These are phyloP conservation scores for Carassius gibelio DNA, from an alignment of 2,113 vertebrate species.

Conservation along the genomic window DNA sequence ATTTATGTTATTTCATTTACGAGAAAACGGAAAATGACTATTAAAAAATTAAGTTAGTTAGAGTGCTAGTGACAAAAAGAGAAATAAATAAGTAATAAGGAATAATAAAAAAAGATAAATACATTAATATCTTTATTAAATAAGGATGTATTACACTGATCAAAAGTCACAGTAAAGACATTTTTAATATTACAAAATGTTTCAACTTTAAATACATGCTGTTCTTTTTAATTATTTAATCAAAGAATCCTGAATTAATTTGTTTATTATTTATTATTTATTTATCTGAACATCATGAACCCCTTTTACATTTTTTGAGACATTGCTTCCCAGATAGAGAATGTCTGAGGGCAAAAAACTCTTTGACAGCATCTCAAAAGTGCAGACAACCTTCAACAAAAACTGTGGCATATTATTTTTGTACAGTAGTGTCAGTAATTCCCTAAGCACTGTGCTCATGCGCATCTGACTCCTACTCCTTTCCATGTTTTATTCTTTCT, in stretches of 20 bases:
- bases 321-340: neutral
- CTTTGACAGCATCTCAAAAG: conserved; percentile 24
- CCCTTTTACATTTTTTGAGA: neutral
- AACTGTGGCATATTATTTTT: conserved; percentile 25
- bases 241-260: neutral
- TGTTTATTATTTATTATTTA: neutral
- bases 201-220: neutral
- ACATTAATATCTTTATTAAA: no score
- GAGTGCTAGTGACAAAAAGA: no score
- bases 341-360: neutral
- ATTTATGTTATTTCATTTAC: neutral
- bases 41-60: no score
- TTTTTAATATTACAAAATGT: neutral
- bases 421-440: conserved; percentile 27
- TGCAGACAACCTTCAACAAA: conserved; percentile 24
- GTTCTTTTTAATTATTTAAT: neutral
- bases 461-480: conserved; percentile 26
- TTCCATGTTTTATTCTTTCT: neutral
- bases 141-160: no score
- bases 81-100: no score
- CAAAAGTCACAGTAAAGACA: no score
- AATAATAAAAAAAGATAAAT: no score
- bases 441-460: neutral
- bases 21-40: no score
- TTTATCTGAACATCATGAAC: neutral